Evolutionary conservation across 2,113 vertebrate species (phyloP), one percentile per base, ranked within the genome.

Genomic region (Geothlypis trichas): DNA sequence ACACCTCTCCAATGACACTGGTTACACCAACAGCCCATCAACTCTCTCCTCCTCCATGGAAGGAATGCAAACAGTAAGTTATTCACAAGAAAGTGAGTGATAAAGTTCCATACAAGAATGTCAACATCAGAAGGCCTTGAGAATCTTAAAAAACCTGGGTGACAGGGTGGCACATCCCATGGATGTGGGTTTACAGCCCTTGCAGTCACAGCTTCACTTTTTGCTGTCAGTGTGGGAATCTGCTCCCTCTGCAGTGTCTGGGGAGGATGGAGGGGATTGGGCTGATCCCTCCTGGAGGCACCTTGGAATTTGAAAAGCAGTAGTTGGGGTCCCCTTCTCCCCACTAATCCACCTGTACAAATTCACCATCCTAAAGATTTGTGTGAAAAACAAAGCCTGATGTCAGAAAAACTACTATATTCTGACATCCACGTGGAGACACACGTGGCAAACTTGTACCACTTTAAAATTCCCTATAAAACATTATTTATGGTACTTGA

Each of bases 191-290:
- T 80, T 13, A 0, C 0, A 4, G 8, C 15, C 72, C 71, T 37
- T 33, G 24, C 67, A 39, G 31, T 7, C 17, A 22, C n/a, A 69
- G 31, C 6, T 87, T 65, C 24, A 1, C 19, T 68, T 44, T 33
- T 11, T 69, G 8, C 41, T 52, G 11, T 26, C 21, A 7, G 4
- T 1, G 18, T 62, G 79, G 57, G 21, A 14, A 42, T 47, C 27
- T n/a, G 7, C 1, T 18, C 8, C 1, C 26, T 54, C 22, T 23
- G 23, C 5, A 27, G 30, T 0, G 3, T 2, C 37, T 7, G 37
- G 57, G 37, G 7, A 62, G 30, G 2, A 0, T 5, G 13, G 7
- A 1, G 19, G n/a, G 6, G 15, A 2, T 33, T 30, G 11, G 51
- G 63, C 2, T 41, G 77, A 13, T 2, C 2, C 3, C 4, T 44